Evolutionary conservation across 2,113 vertebrate genomes (phyloP).

Genomic region (Scolopax mira): DNA sequence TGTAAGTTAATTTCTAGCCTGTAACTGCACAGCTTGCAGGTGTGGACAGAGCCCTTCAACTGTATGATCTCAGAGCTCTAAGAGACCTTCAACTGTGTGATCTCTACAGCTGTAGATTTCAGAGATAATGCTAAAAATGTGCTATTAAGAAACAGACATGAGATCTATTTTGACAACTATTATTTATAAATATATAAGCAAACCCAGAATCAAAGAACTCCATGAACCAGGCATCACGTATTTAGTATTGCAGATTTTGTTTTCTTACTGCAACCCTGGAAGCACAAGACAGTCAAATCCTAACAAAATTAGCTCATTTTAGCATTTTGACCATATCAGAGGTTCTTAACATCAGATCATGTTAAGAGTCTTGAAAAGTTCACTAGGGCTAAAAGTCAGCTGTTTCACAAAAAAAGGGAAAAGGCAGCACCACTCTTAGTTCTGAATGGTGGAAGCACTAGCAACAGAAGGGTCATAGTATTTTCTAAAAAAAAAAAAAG

Average conservation of each 20-base stretch:
- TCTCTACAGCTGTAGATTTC: background rate
- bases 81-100: background rate
- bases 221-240: background rate
- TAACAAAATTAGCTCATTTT: background rate
- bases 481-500: accelerated
- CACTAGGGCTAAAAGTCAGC: background rate
- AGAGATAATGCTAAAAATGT: background rate
- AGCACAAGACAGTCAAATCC: background rate
- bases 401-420: background rate
- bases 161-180: background rate
- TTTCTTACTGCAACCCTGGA: background rate
- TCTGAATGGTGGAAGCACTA: background rate
- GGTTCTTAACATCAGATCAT: background rate
- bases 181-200: background rate
- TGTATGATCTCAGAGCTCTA: too few species aligned
- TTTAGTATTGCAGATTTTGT: background rate
- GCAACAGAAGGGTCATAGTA: background rate
- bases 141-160: background rate
- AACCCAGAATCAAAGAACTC: background rate
- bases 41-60: background rate
- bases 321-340: background rate
- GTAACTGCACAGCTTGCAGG: background rate
- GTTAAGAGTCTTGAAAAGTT: background rate
- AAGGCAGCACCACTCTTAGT: background rate
- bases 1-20: background rate